Base-by-base conservation (phyloP, 2,888 invertebrate species). In the Seira musarum region DNA sequence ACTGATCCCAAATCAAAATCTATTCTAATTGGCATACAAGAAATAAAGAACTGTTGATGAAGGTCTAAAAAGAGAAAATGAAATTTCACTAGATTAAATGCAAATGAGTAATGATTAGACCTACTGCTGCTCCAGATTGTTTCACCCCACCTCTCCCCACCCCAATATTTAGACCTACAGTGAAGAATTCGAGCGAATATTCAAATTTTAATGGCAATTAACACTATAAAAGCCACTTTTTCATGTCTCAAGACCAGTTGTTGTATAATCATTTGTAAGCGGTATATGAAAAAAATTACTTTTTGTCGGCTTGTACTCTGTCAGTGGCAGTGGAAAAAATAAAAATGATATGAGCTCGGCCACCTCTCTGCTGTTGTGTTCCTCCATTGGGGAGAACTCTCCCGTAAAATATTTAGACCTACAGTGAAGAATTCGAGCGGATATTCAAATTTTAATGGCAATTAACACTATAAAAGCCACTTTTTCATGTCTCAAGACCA, bases 381-480 rank as follows among this genome's bases (percentile, higher is more conserved):
- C n/a, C n/a, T n/a, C n/a, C 40, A 40, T 5, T 40, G 40, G 40
- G 40, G 6, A 40, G 13, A 40, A 13, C 40, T 40, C 5, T 40
- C 22, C 49, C 17, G 25, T 35, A 69, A 68, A 69, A 49, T 69
- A 65, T 74, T 53, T 69, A 46, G 80, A 80, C 80, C 80, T 74
- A 66, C 80, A 68, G 2, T 19, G 74, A 73, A 80, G 80, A 30
- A 74, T 67, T 74, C 68, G 65, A 80, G 65, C 74, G 73, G 74
- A 80, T 80, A 80, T 80, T 80, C 69, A 80, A 80, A 80, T 80
- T 68, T 69, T 69, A 24, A 57, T 57, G 73, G 25, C 80, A 74
- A 80, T 80, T 80, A 80, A 80, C 80, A 80, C 80, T 49, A 74
- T 80, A 80, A 80, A 74, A 80, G 61, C 71, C 68, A 79, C 79